Percentiles rank a stretch among this genome's conserved stretches.
These are phyloP conservation scores for Cybosia mesomella DNA, from an alignment of 2,888 invertebrate species.

Conservation along the genomic window DNA sequence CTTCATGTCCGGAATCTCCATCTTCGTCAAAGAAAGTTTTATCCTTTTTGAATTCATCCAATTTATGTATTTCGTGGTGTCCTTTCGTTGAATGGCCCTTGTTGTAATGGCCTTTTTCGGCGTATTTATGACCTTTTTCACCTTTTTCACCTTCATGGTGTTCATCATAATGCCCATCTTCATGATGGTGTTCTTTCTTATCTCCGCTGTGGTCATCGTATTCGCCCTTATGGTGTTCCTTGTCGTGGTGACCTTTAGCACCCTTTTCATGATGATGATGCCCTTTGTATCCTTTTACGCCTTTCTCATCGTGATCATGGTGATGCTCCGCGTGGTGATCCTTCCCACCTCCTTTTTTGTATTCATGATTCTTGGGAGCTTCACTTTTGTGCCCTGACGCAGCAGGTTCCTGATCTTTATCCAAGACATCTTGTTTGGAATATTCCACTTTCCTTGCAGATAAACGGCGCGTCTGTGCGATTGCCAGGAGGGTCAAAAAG, in stretches of 20 bases:
- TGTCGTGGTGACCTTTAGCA: slow-evolving; percentile 91
- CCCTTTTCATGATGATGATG: slow-evolving; percentile 90
- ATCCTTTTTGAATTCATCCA: slow-evolving; percentile 95
- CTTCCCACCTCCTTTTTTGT: slow-evolving; percentile 89
- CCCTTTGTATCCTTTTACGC: slow-evolving; percentile 90
- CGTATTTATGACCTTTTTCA: slow-evolving; percentile 89
- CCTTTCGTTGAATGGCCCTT: slow-evolving; percentile 96
- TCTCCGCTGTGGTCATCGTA: slow-evolving; percentile 88
- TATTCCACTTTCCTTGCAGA: slow-evolving; percentile 57
- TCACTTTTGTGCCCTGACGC: slow-evolving; percentile 83
- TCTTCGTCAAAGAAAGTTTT: slow-evolving; percentile 95
- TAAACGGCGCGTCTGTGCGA: slow-evolving; percentile 69
- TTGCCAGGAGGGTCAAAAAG: slow-evolving; percentile 62
- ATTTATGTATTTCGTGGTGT: slow-evolving; percentile 94
- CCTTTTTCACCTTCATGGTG: slow-evolving; percentile 90
- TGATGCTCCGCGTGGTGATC: slow-evolving; percentile 89
- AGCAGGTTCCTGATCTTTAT: slow-evolving; percentile 73
- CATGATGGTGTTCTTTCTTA: slow-evolving; percentile 89
- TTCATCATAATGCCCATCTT: slow-evolving; percentile 89
- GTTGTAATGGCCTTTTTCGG: slow-evolving; percentile 91
- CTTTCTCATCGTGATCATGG: slow-evolving; percentile 89
- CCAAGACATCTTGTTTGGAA: slow-evolving; percentile 49
- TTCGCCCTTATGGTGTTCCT: slow-evolving; percentile 88
- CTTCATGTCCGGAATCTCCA: slow-evolving; percentile 93
- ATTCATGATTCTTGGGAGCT: slow-evolving; percentile 79